Base-by-base conservation (phyloP, 2,888 invertebrate genomes). In the Oligia latruncula region DNA sequence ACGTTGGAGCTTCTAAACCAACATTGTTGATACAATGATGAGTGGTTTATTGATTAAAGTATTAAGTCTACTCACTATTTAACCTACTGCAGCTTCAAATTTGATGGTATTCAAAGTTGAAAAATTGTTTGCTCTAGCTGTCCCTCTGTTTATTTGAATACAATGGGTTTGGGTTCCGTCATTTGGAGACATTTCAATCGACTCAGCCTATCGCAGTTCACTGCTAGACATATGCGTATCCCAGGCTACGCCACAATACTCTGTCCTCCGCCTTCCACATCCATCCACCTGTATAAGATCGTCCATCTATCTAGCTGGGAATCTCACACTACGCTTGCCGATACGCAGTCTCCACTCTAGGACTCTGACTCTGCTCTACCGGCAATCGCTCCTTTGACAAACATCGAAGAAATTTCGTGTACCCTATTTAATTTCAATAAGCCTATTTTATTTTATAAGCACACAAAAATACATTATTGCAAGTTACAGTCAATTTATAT, bases 1-100 rank as follows among this genome's bases (percentile, higher is more conserved):
- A 90, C 83, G 86, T 89, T 92, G 88, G 90, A 93, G 90, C 88
- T 89, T 89, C 89, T 74, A 82, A 84, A 85, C 85, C 87, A 89
- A 90, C 87, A 89, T 91, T 92, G 92, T 92, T 91, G 90, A 92
- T 92, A 90, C 87, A 89, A 87, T 85, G 89, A 92, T 91, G 90
- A 92, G 91, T 90, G 87, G 88, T 87, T 87, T 93, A 94, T 94
- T 92, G 93, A 94, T 93, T 92, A 85, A 85, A 91, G 87, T 89
- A 83, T 81, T 81, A 81, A 74, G 71, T 81, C 52, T 66, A 74
- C 77, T 72, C 43, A 84, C 17, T 73, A 70, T 80, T 77, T 80
- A 80, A 75, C 55, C 11, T 49, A 43, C 58, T 55, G 49, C 58
- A 65, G 49, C 1, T 73, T 73, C 20, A 75, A 73, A 49, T 70